Percentiles rank a stretch among this genome's conserved stretches.
Conservation (phyloP, 2,113 vertebrate genomes). For the Echinops telfairi region DNA sequence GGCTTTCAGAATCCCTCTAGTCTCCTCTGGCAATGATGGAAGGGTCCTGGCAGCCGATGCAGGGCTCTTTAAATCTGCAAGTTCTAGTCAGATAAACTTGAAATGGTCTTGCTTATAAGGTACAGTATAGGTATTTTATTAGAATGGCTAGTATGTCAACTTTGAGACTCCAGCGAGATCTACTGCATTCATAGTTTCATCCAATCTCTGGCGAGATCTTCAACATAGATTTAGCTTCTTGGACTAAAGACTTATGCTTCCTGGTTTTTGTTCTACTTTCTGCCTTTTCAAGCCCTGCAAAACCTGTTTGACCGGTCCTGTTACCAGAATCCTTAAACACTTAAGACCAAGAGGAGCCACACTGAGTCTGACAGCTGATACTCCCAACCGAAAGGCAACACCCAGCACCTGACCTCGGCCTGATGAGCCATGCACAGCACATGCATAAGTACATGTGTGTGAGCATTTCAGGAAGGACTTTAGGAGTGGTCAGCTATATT, state of each 20-base stretch:
- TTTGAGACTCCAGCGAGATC: not conserved
- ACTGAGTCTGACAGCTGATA: not conserved
- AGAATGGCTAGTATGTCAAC: not conserved
- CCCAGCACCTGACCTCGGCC: not conserved
- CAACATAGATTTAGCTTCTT: not conserved
- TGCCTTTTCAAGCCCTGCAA: not conserved
- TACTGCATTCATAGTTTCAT: not conserved
- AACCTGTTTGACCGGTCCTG: slow-evolving; percentile 40
- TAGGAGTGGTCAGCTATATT: not conserved
- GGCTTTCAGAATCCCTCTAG: not conserved
- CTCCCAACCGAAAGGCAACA: not conserved
- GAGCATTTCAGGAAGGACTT: not conserved
- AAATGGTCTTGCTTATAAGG: not conserved
- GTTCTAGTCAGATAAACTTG: not conserved
- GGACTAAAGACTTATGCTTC: not conserved
- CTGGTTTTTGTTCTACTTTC: slow-evolving; percentile 45
- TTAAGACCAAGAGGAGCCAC: not conserved
- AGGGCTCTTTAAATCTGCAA: not conserved
- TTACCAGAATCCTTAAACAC: not conserved
- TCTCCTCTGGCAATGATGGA: not conserved
- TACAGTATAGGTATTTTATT: not conserved
- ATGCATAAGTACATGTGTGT: too few species aligned
- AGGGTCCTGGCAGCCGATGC: not conserved
- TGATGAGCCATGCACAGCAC: fast-evolving
- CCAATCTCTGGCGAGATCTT: not conserved